phyloP scores from a whole-genome alignment of 2,888 invertebrate genomes.

The Mamestra brassicae region DNA sequence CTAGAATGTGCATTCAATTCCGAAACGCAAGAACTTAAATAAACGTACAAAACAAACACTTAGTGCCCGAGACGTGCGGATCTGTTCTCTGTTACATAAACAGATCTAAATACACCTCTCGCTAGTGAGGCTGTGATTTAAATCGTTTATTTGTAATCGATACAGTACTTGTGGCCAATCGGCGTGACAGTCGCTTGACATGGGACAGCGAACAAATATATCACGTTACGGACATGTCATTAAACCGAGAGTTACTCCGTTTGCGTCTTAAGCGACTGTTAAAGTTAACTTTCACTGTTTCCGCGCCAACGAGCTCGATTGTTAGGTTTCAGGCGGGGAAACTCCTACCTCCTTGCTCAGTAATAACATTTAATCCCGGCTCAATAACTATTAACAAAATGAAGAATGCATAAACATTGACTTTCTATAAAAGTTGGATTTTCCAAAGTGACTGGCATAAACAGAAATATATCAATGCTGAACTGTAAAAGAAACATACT shows the following conservation, averaged over 20 bases:
- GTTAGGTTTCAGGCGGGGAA: conserved; percentile 58
- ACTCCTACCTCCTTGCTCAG: conserved; percentile 48
- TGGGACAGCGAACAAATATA: conserved; percentile 63
- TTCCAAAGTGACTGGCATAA: conserved; percentile 40
- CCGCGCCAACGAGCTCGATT: conserved; percentile 60
- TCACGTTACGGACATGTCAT: conserved; percentile 70
- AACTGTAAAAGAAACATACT: conserved; percentile 17
- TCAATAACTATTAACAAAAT: conserved; percentile 17
- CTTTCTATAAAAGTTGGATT: conserved; percentile 34
- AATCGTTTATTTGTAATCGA: conserved; percentile 66
- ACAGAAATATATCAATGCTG: conserved; percentile 10
- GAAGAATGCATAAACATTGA: conserved; percentile 15
- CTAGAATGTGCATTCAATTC: conserved; percentile 25
- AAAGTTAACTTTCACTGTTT: conserved; percentile 65
- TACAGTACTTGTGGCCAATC: conserved; percentile 58
- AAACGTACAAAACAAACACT: conserved; percentile 36
- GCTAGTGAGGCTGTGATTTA: conserved; percentile 46
- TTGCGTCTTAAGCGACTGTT: conserved; percentile 45
- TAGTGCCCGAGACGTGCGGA: conserved; percentile 36
- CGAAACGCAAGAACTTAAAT: conserved; percentile 2
- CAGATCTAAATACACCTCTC: conserved; percentile 53
- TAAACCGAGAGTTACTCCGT: conserved; percentile 50
- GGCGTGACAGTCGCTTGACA: conserved; percentile 63
- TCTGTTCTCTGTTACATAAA: conserved; percentile 55
- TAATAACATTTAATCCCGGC: conserved; percentile 26